Conservation (phyloP, 2,113 vertebrate genomes). For the Trochalopteron elliotii region DNA sequence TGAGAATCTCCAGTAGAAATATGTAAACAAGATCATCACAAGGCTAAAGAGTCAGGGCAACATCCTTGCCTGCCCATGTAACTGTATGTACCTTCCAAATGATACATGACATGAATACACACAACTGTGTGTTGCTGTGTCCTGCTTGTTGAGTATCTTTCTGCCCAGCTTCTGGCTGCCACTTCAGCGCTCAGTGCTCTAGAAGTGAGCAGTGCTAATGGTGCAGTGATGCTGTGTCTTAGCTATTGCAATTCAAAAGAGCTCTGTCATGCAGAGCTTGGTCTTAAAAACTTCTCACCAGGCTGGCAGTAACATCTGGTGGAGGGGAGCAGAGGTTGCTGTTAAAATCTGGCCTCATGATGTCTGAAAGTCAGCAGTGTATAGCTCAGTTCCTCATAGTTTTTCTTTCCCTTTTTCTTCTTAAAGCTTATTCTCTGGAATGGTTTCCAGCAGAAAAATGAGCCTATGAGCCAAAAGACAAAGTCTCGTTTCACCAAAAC, state of each 20-base stretch:
- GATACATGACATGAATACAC: rapidly evolving
- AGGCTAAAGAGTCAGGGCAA: too few relatives aligned
- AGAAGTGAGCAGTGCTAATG: rapidly evolving
- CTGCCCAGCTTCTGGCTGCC: rapidly evolving
- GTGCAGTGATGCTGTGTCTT: not conserved
- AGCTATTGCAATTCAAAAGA: not conserved
- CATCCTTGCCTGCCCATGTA: not conserved
- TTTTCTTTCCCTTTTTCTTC: not conserved
- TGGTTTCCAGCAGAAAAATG: not conserved
- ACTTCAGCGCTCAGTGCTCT: rapidly evolving
- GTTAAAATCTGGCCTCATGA: not conserved
- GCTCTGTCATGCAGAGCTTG: not conserved
- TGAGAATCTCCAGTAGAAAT: too few relatives aligned
- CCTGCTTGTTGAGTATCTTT: not conserved
- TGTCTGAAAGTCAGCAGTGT: not conserved
- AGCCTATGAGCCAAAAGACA: not conserved
- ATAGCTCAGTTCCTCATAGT: not conserved
- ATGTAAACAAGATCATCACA: too few relatives aligned
- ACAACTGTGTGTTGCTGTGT: rapidly evolving
- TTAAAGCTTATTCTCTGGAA: not conserved
- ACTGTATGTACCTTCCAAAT: not conserved
- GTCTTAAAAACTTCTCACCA: not conserved
- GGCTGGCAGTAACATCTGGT: not conserved
- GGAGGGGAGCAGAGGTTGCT: not conserved
- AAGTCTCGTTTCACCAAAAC: not conserved